Evolutionary conservation across 1,140 invertebrate species (phyloP), one percentile per base, ranked within the genome.

Genomic region (Stenopsyche tienmushanensis): DNA sequence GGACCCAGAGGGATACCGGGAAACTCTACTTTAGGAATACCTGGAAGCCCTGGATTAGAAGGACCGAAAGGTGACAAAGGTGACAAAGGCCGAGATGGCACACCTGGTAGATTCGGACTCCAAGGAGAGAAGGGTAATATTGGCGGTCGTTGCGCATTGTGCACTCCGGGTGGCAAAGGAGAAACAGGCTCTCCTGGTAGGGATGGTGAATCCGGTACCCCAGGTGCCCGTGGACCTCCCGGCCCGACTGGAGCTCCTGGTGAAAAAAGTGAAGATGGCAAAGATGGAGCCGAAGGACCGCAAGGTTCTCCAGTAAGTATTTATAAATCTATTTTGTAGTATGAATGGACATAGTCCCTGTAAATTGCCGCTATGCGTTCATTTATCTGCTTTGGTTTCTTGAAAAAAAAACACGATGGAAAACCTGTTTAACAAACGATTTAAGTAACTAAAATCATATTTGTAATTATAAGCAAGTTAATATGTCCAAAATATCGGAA

Each of bases 1-100:
- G 92, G 91, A 25, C 73, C 84, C 17, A 79, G 86, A 73, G 92
- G 93, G 72, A 76, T 81, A 18, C 90, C 92, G n/a, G 92, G 92
- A 57, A 90, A 93, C 77, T 87, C 90, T 0, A 79, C 86, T 45
- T 78, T 88, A 45, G 91, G 91, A 26, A 89, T 86, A 59, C 88
- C 90, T 57, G 92, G 92, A 55, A 77, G 82, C 15, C 82, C 84
- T 1, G 90, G 90, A 41, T 78, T 77, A 66, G 78, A 83, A 58
- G 90, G 90, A 26, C 73, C 76, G 7, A 75, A 74, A 21, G 85
- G 86, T 49, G 86, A 87, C 55, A 90, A 88, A 72, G 90, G 90
- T 64, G 83, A 87, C 64, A 73, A 81, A 64, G 90, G 90, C 50
- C 80, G 82, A 45, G 80, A 84, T 17, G 90, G 90, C 25, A 71